Base-by-base conservation (phyloP, 2,113 vertebrate species). In the Oophaga pumilio region DNA sequence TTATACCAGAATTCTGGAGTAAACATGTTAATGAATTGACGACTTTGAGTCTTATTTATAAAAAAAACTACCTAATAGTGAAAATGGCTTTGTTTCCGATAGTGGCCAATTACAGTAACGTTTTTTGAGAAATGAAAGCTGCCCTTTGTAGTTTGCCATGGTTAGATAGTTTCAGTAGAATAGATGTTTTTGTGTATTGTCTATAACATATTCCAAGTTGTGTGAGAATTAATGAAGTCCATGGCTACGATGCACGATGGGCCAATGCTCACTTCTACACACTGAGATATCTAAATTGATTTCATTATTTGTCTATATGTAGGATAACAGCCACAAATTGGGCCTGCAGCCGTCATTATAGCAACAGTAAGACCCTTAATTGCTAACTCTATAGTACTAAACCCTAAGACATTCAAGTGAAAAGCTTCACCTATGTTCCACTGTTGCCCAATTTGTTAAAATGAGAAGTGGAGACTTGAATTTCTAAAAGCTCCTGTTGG, bases 321-420 rank as follows among this genome's bases (percentile, higher is more conserved):
- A 43, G 8, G 15, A 43, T 18, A 74, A 49, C 71, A 50, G 18
- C 33, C 8, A 1, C 13, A 77, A 26, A 15, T 24, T 10, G 28
- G 53, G 14, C 8, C 24, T 59, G 8, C 13, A 79, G 76, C 76
- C 6, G 59, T 79, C 76, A 79, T 79, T 79, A 79, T 57, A 57
- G 53, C 7, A 24, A 79, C 5, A 57, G 14, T 8, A 52, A 28
- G 52, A 79, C 76, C 14, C 15, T 57, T 79, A 79, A 57, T 28
- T 57, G n/a, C n/a, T 18, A 57, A 28, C 52, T 79, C n/a, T 26
- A 59, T 11, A 10, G 14, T 26, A 59, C 24, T 8, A 24, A 78
- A 56, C 24, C 13, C 76, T 15, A 14, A 79, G 50, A 77, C 49
- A n/a, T 13, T 56, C 50, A 53, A 56, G 50, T 77, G 33, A n/a